Conservation (phyloP, 2,797 vertebrate species). For the Crypturellus tataupa region DNA sequence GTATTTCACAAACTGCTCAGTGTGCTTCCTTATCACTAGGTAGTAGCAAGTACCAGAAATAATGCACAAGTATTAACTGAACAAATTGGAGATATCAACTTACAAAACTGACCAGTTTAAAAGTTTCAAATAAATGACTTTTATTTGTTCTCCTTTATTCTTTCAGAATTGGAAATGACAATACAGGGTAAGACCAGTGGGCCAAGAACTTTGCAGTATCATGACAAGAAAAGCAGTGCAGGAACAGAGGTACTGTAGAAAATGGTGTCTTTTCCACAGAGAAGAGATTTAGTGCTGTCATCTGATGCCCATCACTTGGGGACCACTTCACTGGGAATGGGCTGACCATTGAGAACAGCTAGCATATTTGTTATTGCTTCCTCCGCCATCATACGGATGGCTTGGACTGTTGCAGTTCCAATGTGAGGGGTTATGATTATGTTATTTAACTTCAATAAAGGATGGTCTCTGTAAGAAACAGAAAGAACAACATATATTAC, state of each 20-base stretch:
- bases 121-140: background rate
- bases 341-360: constrained; percentile 73
- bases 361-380: constrained; percentile 82
- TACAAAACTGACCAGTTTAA: background rate
- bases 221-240: background rate
- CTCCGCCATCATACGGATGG: constrained; percentile 75
- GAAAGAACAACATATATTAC: constrained; percentile 15
- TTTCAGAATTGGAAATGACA: background rate
- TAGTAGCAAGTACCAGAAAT: background rate
- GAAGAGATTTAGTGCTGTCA: background rate
- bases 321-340: constrained; percentile 72
- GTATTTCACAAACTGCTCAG: background rate
- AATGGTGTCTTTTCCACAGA: background rate
- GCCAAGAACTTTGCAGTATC: background rate
- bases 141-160: constrained; percentile 14
- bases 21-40: background rate
- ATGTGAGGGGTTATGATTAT: constrained; percentile 84
- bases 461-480: constrained; percentile 81
- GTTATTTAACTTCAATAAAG: constrained; percentile 81
- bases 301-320: constrained; percentile 25
- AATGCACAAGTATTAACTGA: background rate
- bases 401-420: constrained; percentile 81
- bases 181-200: background rate
- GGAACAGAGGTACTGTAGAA: background rate
- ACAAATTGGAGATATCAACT: background rate